Evolutionary conservation across 2,113 vertebrate species (phyloP).

Genomic region (Xyliphius kryptos): DNA sequence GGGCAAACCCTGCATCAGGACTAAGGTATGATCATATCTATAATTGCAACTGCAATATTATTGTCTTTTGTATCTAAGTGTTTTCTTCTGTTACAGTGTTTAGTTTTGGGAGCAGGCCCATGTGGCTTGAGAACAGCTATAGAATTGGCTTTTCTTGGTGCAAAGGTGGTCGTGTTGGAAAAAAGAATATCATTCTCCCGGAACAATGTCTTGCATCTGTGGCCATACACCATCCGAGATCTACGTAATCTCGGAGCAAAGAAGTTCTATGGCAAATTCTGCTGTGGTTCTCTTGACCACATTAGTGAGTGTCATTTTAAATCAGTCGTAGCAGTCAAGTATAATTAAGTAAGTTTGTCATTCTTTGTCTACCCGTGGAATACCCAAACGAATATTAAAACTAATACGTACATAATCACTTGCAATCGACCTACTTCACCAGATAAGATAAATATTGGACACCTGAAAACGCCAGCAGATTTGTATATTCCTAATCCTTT

Average conservation of each 20-base stretch:
- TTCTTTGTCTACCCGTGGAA: too few relatives aligned
- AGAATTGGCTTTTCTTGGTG: conserved; percentile 82
- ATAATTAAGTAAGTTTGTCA: too few relatives aligned
- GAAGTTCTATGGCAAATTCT: conserved; percentile 91
- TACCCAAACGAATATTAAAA: too few relatives aligned
- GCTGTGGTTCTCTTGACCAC: conserved; percentile 82
- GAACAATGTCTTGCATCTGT: conserved; percentile 94
- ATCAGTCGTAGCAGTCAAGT: not conserved
- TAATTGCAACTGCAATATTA: too few relatives aligned
- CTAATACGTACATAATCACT: too few relatives aligned
- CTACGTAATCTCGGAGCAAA: conserved; percentile 81
- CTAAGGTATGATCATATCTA: conserved; percentile 67
- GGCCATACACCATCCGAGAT: conserved; percentile 90
- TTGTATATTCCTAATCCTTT: too few relatives aligned
- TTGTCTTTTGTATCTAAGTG: not conserved
- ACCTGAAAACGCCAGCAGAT: too few relatives aligned
- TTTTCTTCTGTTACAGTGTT: conserved; percentile 65
- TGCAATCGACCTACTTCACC: too few relatives aligned
- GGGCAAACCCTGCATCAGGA: conserved; percentile 70
- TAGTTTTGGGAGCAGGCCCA: conserved; percentile 85
- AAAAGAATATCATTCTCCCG: conserved; percentile 82
- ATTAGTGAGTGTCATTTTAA: conserved; percentile 72
- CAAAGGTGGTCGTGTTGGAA: conserved; percentile 81
- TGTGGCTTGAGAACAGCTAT: conserved; percentile 84
- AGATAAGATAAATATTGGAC: too few relatives aligned